These are phyloP conservation scores for Rhinolophus ferrumequinum DNA, from an alignment of 2,113 vertebrate genomes.

Conservation along the genomic window DNA sequence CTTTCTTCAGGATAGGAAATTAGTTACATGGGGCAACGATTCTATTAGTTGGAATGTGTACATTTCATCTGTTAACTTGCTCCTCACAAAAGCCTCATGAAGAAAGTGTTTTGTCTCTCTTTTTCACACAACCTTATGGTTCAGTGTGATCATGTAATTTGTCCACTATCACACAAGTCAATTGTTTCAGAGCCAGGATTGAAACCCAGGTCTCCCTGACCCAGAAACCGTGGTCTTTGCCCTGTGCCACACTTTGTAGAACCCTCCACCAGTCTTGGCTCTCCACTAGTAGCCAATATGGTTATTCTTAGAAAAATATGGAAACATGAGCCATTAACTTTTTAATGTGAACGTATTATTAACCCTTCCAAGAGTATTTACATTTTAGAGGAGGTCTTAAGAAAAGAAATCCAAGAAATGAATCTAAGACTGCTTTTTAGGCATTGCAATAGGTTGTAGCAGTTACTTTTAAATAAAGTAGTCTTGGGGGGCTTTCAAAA, in stretches of 20 bases:
- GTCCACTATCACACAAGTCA: background rate
- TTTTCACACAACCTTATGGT: background rate
- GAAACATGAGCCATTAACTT: background rate
- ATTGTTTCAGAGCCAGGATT: background rate
- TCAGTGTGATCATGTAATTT: background rate
- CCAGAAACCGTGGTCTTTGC: background rate
- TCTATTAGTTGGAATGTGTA: background rate
- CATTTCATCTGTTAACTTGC: background rate
- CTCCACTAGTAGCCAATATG: background rate
- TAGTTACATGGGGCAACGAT: background rate
- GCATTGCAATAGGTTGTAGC: background rate
- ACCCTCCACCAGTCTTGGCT: rapidly evolving
- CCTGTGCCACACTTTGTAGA: background rate
- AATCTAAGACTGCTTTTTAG: background rate
- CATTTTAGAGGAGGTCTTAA: background rate
- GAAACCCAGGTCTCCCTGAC: background rate
- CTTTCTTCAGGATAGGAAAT: background rate
- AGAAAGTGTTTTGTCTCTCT: background rate
- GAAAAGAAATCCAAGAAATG: background rate
- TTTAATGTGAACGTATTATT: background rate
- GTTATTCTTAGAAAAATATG: background rate
- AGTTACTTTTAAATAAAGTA: background rate
- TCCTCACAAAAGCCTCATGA: background rate
- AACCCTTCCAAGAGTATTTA: background rate
- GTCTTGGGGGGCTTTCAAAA: background rate